Evolutionary conservation across 2,113 vertebrate species (phyloP).

Genomic region (Connochaetes taurinus): DNA sequence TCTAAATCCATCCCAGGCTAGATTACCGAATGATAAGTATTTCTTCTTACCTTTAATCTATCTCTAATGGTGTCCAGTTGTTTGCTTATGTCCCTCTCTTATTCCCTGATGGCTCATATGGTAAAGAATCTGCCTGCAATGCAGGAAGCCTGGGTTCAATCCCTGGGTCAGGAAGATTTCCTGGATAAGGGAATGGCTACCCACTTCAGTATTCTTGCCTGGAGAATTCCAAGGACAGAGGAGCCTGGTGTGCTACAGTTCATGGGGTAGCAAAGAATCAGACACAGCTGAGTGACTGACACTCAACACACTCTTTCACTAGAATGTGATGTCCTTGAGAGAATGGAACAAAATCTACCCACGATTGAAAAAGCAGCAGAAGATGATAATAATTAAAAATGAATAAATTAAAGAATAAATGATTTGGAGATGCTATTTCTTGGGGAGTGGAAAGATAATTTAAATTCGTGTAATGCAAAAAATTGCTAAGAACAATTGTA

Average conservation of each 20-base stretch:
- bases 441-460: background rate
- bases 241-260: background rate
- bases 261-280: background rate
- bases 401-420: background rate
- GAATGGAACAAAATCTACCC: background rate
- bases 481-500: background rate
- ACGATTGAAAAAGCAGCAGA: background rate
- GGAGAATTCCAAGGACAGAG: background rate
- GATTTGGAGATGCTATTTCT: background rate
- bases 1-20: background rate
- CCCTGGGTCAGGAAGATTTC: background rate
- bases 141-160: background rate
- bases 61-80: background rate
- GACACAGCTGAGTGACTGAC: background rate
- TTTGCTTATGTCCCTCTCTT: background rate
- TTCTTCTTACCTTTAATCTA: background rate
- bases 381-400: background rate
- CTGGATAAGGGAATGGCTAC: background rate
- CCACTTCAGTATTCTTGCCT: background rate
- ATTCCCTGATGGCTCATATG: background rate
- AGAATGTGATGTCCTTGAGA: background rate
- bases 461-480: background rate
- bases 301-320: background rate
- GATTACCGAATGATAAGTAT: background rate
- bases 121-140: background rate